phyloP scores from a whole-genome alignment of 1,140 invertebrate species.

The Heterodera carotae region DNA sequence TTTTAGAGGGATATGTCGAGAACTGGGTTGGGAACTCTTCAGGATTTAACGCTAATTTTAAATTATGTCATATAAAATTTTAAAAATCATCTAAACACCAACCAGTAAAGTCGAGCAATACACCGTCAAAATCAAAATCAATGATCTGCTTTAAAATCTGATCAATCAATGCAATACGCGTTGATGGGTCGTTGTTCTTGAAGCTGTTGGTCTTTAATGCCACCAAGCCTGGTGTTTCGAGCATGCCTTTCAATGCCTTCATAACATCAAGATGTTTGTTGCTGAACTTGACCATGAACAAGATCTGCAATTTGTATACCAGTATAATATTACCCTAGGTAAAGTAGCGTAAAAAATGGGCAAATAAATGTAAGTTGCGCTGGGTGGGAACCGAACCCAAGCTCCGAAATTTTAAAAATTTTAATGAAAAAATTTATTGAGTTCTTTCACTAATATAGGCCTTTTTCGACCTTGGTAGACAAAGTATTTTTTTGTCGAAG shows the following conservation, averaged over 20 bases:
- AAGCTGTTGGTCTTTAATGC: background rate
- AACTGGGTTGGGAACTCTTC: no score
- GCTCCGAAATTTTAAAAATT: no score
- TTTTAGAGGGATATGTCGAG: no score
- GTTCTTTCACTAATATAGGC: no score
- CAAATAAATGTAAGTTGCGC: no score
- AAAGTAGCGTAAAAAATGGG: no score
- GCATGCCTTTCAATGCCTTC: background rate
- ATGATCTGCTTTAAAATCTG: background rate
- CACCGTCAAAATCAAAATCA: background rate
- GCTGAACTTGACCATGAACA: background rate
- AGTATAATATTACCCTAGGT: background rate
- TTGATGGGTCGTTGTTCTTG: background rate
- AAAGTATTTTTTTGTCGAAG: background rate
- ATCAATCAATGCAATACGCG: background rate
- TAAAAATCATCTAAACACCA: no score
- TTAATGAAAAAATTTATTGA: no score
- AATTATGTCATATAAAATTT: no score
- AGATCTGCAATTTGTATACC: background rate
- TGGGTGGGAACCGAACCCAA: no score
- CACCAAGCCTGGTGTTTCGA: background rate
- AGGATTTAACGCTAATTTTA: no score
- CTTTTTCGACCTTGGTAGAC: background rate
- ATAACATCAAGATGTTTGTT: background rate
- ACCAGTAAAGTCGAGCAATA: background rate